A percentile compares a stretch with the other conserved stretches of the same genome.
Evolutionary conservation across 1,140 invertebrate genomes (phyloP).

Genomic region (Brachionus rotundiformis): DNA sequence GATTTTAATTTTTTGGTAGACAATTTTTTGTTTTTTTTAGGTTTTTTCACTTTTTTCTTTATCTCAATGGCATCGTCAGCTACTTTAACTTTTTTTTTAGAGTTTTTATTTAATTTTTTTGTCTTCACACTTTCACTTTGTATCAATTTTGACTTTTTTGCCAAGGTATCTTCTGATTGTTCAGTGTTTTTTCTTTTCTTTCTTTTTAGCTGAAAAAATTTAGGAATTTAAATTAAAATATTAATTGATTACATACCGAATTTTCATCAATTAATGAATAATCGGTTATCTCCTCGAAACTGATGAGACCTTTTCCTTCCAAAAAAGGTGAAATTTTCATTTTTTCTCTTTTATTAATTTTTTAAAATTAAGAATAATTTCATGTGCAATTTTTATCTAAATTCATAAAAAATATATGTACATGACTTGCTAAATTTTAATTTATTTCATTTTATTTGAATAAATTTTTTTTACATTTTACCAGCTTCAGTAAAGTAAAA

Average conservation of each 20-base stretch:
- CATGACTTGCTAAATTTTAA: background rate
- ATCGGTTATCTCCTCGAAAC: conserved; percentile 41
- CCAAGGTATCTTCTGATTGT: background rate
- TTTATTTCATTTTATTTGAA: background rate
- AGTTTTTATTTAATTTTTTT: background rate
- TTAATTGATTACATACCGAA: background rate
- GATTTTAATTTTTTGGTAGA: background rate
- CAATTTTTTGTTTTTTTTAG: background rate
- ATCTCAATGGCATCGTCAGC: background rate
- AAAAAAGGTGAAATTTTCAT: conserved; percentile 22
- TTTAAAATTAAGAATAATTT: conserved; percentile 14
- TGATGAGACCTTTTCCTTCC: conserved; percentile 44
- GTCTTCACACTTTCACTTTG: background rate
- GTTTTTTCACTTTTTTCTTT: background rate
- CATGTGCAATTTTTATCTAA: background rate
- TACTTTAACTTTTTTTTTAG: background rate
- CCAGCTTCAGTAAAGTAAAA: background rate
- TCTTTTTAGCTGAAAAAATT: background rate
- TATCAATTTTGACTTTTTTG: conserved; percentile 9
- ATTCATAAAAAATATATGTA: conserved; percentile 10
- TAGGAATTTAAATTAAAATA: too few relatives aligned
- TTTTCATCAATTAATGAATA: conserved; percentile 31
- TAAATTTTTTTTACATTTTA: background rate
- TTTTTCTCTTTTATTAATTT: background rate
- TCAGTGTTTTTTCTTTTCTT: conserved; percentile 24